Percentiles rank a stretch among this genome's conserved stretches.
These are phyloP conservation scores for Calameuta filiformis DNA, from an alignment of 2,888 invertebrate species.

Conservation along the genomic window DNA sequence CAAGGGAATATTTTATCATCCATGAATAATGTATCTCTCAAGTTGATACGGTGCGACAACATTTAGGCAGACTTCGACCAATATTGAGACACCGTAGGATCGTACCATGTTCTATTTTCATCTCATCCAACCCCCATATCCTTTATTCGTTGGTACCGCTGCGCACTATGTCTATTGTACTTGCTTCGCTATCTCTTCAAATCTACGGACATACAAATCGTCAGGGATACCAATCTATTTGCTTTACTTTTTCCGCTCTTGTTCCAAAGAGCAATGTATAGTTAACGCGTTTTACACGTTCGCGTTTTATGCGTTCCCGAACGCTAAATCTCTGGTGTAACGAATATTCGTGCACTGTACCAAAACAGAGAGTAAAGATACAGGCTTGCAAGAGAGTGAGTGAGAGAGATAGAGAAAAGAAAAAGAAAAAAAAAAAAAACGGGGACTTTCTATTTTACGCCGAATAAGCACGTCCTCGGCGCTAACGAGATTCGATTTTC, in stretches of 20 bases:
- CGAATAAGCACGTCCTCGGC: background rate
- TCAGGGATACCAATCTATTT: background rate
- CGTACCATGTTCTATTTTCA: background rate
- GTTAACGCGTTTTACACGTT: background rate
- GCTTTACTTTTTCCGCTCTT: background rate
- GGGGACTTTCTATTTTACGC: background rate
- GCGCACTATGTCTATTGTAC: background rate
- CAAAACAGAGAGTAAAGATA: background rate
- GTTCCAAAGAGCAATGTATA: background rate
- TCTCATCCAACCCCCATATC: background rate
- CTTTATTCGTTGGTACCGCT: background rate
- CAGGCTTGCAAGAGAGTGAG: background rate
- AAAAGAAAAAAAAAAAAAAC: background rate
- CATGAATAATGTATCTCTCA: slow-evolving; percentile 45
- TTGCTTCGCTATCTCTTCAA: background rate
- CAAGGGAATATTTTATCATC: slow-evolving; percentile 43
- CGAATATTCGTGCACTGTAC: background rate
- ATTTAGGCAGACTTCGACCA: slow-evolving; percentile 36
- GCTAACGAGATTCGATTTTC: background rate
- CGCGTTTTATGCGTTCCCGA: background rate
- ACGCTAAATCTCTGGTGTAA: background rate
- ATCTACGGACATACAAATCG: background rate
- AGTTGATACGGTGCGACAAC: slow-evolving; percentile 37
- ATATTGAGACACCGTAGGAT: background rate
- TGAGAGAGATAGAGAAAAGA: background rate